These are phyloP conservation scores for Pyrocephalus nanus DNA, from an alignment of 2,797 vertebrate genomes.

Conservation along the genomic window DNA sequence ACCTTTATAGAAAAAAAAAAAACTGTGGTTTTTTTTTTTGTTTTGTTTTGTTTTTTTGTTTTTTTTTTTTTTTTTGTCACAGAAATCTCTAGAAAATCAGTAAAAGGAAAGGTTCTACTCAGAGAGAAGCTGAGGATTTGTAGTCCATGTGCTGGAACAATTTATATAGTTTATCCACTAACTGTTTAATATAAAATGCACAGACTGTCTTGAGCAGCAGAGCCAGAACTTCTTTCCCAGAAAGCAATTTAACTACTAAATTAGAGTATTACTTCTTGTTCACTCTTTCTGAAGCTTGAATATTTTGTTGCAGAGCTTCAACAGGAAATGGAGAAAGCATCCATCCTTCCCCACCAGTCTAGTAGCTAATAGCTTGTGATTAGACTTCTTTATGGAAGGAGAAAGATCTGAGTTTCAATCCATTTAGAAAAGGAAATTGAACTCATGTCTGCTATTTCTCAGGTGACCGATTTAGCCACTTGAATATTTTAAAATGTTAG, in stretches of 20 bases:
- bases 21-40: too few species aligned
- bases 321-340: background rate
- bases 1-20: background rate
- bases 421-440: constrained; percentile 13
- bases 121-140: background rate
- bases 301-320: background rate
- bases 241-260: background rate
- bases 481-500: background rate
- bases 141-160: background rate
- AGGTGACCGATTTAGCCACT: background rate
- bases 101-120: background rate
- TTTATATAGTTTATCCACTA: background rate
- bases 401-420: background rate
- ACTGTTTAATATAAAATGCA: background rate
- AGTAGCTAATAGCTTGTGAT: background rate
- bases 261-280: background rate
- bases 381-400: background rate
- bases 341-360: background rate
- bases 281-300: background rate
- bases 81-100: background rate
- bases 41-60: too few species aligned
- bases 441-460: background rate
- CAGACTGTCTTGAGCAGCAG: background rate
- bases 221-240: background rate
- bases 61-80: background rate